Conservation (phyloP, 2,113 vertebrate species). For the Mustelus asterias region DNA sequence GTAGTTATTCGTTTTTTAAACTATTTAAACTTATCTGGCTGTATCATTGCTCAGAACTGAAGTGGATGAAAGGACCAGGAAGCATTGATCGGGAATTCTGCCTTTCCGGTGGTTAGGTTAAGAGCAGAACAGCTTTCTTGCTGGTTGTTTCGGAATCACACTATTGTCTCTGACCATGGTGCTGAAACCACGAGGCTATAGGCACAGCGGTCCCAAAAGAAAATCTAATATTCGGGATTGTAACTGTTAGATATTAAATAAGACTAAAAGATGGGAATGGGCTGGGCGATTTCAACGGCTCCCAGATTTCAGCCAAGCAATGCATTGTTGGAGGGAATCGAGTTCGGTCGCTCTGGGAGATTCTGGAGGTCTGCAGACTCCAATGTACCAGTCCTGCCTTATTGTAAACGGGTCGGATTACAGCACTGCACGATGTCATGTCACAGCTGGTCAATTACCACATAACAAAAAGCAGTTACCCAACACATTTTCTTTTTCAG, state of each 20-base stretch:
- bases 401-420: not conserved
- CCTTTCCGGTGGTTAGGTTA: not conserved
- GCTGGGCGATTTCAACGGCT: not conserved
- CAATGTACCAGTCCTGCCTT: not conserved
- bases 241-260: not conserved
- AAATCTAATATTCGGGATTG: not conserved
- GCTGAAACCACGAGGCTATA: not conserved
- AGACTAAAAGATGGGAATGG: not conserved
- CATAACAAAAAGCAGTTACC: not conserved
- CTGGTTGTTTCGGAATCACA: not conserved
- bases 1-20: not conserved
- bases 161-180: conserved; percentile 25
- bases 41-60: not conserved
- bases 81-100: too few species aligned
- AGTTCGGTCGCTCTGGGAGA: not conserved
- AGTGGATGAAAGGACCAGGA: not conserved
- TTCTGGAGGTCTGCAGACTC: not conserved
- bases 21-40: not conserved
- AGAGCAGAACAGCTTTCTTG: not conserved
- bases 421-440: not conserved
- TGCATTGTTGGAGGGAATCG: not conserved
- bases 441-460: conserved; percentile 2
- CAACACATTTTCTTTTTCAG: not conserved
- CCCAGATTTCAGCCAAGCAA: not conserved
- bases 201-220: not conserved